phyloP scores from a whole-genome alignment of 2,113 vertebrate species.

The Seriola rivoliana region DNA sequence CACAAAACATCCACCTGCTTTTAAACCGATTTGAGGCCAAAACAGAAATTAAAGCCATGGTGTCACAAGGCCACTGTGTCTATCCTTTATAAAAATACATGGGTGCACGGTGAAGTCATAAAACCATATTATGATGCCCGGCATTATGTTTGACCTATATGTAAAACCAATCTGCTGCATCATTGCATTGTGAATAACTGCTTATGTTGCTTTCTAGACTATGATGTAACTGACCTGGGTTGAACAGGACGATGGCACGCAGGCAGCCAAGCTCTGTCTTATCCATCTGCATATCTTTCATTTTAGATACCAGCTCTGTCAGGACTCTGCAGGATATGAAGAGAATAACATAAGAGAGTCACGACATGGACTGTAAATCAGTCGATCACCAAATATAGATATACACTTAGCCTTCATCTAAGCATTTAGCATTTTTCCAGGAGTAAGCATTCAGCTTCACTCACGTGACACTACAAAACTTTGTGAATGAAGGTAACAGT shows the following conservation, averaged over 20 bases:
- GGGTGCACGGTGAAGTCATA: neutral
- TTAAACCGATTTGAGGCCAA: neutral
- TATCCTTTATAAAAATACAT: too few relatives aligned
- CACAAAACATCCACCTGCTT: neutral
- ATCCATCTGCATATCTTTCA: constrained; percentile 99
- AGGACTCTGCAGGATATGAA: constrained; percentile 86
- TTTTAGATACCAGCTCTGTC: constrained; percentile 96
- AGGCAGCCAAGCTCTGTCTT: constrained; percentile 96
- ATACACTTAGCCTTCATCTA: too few relatives aligned
- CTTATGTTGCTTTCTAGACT: neutral
- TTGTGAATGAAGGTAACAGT: neutral
- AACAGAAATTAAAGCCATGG: neutral
- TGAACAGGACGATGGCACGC: constrained; percentile 95
- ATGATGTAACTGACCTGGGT: constrained; percentile 87
- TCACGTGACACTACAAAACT: neutral
- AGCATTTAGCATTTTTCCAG: neutral
- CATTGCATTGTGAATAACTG: neutral
- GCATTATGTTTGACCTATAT: neutral
- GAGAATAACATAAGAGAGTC: neutral
- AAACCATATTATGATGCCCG: neutral
- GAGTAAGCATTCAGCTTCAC: neutral
- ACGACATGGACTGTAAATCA: neutral
- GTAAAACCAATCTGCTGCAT: neutral
- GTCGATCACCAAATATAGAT: neutral
- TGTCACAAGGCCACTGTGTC: neutral